Conservation (phyloP, 2,113 vertebrate genomes). For the Tetrax tetrax region DNA sequence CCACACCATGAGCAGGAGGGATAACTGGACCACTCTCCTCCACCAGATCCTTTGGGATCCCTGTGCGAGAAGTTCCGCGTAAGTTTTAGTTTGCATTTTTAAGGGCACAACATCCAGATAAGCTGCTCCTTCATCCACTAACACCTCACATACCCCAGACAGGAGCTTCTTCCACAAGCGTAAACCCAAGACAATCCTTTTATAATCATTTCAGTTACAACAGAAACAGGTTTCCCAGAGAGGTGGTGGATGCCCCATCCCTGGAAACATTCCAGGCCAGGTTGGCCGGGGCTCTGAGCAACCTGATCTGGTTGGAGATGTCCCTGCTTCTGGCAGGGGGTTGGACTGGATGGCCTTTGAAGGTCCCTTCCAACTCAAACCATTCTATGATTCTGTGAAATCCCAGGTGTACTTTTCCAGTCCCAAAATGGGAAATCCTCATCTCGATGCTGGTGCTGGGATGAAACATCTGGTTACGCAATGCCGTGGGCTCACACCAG, state of each 20-base stretch:
- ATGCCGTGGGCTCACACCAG: background rate
- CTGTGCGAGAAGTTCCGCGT: background rate
- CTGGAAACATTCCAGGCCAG: too few species aligned
- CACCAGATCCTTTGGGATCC: background rate
- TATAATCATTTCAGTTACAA: background rate
- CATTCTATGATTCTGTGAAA: too few species aligned
- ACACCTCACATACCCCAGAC: background rate
- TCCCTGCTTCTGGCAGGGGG: too few species aligned
- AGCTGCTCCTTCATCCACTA: background rate
- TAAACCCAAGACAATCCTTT: background rate
- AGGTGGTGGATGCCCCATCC: too few species aligned
- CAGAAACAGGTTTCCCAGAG: too few species aligned
- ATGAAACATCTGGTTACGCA: background rate
- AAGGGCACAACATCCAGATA: background rate
- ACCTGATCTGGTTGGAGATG: too few species aligned
- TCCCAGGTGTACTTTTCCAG: rapidly evolving
- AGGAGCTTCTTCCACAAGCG: background rate
- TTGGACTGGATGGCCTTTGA: too few species aligned
- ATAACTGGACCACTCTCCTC: background rate
- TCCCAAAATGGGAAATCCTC: background rate
- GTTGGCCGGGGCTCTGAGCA: too few species aligned
- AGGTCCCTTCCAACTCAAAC: too few species aligned
- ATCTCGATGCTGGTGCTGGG: rapidly evolving
- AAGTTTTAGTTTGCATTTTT: background rate
- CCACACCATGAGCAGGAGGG: background rate